Evolutionary conservation across 2,113 vertebrate species (phyloP).

Genomic region (Indicator indicator): DNA sequence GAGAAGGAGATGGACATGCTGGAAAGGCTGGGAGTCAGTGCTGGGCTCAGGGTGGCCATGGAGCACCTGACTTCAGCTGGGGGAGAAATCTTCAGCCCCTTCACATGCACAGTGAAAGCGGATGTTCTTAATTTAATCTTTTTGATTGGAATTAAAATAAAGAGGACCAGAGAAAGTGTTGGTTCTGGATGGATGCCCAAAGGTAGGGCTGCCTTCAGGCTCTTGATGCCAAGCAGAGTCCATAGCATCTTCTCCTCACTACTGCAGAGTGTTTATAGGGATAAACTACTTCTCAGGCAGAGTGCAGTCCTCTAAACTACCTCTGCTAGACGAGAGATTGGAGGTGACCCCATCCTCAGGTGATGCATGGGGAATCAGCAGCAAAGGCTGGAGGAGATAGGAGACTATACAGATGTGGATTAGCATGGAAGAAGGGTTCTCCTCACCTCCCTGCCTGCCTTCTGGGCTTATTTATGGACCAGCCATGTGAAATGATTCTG

Average conservation of each 20-base stretch:
- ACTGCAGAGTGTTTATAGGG: background rate
- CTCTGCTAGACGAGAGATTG: background rate
- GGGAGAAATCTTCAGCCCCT: background rate
- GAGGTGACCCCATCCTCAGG: background rate
- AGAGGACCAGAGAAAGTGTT: background rate
- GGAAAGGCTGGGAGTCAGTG: background rate
- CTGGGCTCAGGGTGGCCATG: background rate
- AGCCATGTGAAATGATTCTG: background rate
- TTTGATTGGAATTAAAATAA: background rate
- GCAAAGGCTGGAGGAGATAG: background rate
- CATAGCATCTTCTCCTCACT: background rate
- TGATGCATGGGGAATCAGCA: background rate
- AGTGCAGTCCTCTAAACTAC: background rate
- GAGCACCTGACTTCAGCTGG: background rate
- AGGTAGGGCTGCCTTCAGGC: background rate
- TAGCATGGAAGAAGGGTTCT: background rate
- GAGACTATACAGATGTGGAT: background rate
- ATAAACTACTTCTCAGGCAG: background rate
- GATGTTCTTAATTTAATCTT: background rate
- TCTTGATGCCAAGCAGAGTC: background rate
- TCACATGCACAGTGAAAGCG: fast-evolving
- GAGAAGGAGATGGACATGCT: background rate
- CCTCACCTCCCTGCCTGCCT: background rate
- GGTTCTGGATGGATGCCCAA: background rate
- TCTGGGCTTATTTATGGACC: background rate